A percentile compares a stretch with the other conserved stretches of the same genome.
These are phyloP conservation scores for Ceriagrion tenellum DNA, from an alignment of 2,888 invertebrate genomes.

Conservation along the genomic window DNA sequence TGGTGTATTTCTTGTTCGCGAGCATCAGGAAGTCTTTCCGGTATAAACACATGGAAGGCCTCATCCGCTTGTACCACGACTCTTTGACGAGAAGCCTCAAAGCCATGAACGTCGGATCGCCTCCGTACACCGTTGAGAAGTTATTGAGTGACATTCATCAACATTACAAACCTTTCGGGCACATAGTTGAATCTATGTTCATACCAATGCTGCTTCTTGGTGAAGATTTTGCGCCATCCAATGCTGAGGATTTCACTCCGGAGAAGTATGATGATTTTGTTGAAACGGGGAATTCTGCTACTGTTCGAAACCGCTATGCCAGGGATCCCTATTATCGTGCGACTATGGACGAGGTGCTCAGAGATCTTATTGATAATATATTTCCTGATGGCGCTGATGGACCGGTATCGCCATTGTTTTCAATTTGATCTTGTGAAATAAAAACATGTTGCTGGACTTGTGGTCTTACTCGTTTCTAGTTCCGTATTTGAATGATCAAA, in stretches of 20 bases:
- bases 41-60: background rate
- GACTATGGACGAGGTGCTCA: background rate
- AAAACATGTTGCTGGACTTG: background rate
- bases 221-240: conserved; percentile 4
- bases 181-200: background rate
- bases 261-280: conserved; percentile 37
- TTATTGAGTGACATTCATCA: background rate
- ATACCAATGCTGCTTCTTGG: background rate
- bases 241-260: conserved; percentile 9
- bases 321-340: background rate
- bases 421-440: background rate
- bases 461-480: too few species aligned
- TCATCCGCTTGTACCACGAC: conserved; percentile 1
- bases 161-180: background rate
- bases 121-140: background rate
- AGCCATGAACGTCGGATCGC: background rate
- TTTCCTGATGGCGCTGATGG: background rate
- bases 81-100: background rate
- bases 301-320: background rate
- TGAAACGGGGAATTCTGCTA: conserved; percentile 15
- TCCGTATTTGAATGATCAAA: too few species aligned
- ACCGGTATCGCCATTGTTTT: background rate
- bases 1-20: conserved; percentile 51
- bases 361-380: background rate
- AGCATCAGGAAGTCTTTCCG: conserved; percentile 18